Evolutionary conservation across 2,797 vertebrate species (phyloP), one percentile per base, ranked within the genome.

Genomic region (Triplophysa bombifrons): DNA sequence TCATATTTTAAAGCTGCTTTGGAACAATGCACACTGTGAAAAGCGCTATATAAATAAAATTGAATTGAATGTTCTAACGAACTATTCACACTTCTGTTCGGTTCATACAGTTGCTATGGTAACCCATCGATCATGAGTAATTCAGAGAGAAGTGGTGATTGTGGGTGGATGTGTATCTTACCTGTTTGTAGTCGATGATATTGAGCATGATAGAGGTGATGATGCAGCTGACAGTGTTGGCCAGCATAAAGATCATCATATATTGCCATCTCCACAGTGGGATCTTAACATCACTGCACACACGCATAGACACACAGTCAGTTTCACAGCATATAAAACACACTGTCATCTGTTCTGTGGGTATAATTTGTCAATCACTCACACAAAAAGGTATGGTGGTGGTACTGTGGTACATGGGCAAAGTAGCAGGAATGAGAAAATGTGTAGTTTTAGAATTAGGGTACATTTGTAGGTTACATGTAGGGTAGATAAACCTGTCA

Each of bases 181-280:
- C 94, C 92, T 95, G 91, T 89, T 90, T 92, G 76, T 86, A 90
- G 87, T 95, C 95, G 3, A 93, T 90, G 0, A 94, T 2, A 11
- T 93, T 97, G 77, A 96, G 93, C 81, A 89, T 56, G 61, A 92
- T 17, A 0, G 95, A 94, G 22, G 91, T 89, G 76, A 92, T 11
- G 48, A 95, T 91, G 82, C 94, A 95, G 53, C 90, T 16, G 13
- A 93, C 25, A 27, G 93, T 94, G 84, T 96, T 96, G 61, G 90
- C 92, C 88, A 96, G 76, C 94, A 95, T 94, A 83, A 96, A 95
- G 86, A 94, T 89, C 94, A 95, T 95, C 93, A 95, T 93, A 86
- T 89, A 89, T 78, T 96, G 94, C 93, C 94, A 96, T 50, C 87
- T 89, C 95, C 93, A 93, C 63, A 96, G 7, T 0, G 93, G 93